Evolutionary conservation across 2,888 invertebrate genomes (phyloP).

Genomic region (Nomada ruficornis): DNA sequence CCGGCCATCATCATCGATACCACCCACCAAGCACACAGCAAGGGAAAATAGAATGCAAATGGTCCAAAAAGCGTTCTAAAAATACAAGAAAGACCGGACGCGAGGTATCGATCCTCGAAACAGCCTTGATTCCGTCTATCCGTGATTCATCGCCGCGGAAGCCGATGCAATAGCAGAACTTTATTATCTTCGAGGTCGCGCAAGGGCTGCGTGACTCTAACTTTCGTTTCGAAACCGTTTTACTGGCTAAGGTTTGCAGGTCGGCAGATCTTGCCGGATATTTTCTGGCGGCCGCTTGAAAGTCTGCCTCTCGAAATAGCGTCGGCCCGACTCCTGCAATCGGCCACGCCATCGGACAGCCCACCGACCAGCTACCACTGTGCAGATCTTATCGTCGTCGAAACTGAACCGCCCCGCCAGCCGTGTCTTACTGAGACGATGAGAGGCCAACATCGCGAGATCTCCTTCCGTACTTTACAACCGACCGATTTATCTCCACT

Average conservation of each 20-base stretch:
- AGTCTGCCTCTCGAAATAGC: constrained; percentile 62
- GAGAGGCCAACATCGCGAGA: neutral
- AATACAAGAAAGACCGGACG: constrained; percentile 35
- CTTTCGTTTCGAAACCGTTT: constrained; percentile 52
- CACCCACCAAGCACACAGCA: neutral
- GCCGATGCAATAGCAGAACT: constrained; percentile 66
- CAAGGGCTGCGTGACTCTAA: constrained; percentile 68
- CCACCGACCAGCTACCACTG: constrained; percentile 53
- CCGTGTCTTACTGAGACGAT: constrained; percentile 50
- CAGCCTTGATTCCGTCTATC: constrained; percentile 62
- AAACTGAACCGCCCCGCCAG: constrained; percentile 40
- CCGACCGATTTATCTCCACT: neutral
- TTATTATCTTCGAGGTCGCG: constrained; percentile 70
- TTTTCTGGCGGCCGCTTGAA: constrained; percentile 59
- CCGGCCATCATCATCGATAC: neutral
- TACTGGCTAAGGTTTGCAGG: constrained; percentile 47
- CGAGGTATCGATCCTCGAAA: constrained; percentile 47
- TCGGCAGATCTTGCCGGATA: constrained; percentile 61
- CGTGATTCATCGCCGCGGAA: constrained; percentile 62
- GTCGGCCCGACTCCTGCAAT: constrained; percentile 49
- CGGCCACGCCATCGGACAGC: constrained; percentile 66
- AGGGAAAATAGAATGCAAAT: constrained; percentile 43
- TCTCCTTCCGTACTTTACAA: neutral
- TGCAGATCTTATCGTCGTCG: constrained; percentile 65
- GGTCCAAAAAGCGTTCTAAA: constrained; percentile 41